Evolutionary conservation across 2,113 vertebrate genomes (phyloP).

Genomic region (Tylochromis polylepis): DNA sequence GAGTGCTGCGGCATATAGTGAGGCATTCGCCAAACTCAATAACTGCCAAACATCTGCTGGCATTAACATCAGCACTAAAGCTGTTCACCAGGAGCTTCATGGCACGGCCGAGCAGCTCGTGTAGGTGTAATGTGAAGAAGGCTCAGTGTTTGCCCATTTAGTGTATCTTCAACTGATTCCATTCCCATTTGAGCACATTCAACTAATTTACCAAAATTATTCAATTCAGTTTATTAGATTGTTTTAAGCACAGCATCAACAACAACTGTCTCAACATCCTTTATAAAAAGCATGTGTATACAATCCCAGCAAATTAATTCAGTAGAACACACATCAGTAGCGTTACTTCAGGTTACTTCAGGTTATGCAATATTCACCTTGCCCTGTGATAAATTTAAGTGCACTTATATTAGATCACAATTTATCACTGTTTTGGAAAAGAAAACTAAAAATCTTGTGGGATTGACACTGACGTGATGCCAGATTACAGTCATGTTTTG

Average conservation of each 20-base stretch:
- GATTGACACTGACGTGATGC: neutral
- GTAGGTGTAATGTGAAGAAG: neutral
- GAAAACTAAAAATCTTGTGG: fast-evolving
- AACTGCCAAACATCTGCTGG: neutral
- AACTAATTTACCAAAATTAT: neutral
- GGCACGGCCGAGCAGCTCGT: neutral
- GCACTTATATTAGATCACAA: neutral
- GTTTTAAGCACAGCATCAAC: neutral
- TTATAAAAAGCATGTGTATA: neutral
- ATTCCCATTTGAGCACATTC: neutral
- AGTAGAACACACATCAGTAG: neutral
- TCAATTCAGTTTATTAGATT: fast-evolving
- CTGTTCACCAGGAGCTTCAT: neutral
- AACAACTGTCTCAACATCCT: neutral
- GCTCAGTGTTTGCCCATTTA: neutral
- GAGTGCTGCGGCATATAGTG: neutral
- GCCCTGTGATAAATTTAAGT: neutral
- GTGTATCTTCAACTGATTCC: neutral
- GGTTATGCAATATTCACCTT: neutral
- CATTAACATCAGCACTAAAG: fast-evolving
- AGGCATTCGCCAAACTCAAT: neutral
- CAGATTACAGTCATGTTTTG: neutral
- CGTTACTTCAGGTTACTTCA: fast-evolving
- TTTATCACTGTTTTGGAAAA: neutral
- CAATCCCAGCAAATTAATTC: neutral